Evolutionary conservation across 2,888 invertebrate genomes (phyloP), one percentile per base, ranked within the genome.

Genomic region (Lasioglossum villosulum): DNA sequence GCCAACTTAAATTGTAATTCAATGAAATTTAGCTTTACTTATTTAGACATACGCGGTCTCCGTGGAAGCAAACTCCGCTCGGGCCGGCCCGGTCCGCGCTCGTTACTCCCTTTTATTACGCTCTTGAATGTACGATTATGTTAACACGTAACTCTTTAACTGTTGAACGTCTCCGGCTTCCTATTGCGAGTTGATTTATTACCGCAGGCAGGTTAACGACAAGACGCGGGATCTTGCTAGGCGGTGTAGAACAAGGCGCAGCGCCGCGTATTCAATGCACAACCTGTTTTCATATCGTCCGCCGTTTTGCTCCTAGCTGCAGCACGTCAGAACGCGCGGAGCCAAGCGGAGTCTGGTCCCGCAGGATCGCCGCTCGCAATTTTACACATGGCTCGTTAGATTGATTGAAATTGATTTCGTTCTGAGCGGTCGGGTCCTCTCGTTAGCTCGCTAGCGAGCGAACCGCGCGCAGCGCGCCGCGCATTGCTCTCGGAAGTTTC

Each of bases 121-220:
- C 80, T 83, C 75, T 79, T 77, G 56, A 73, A 39, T 71, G n/a
- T 30, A 72, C 63, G 79, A 82, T 87, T 86, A 78, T 78, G 83
- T 87, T 87, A 87, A 87, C 80, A 70, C 83, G 78, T 68, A 37
- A 78, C 75, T 80, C 78, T 86, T 78, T n/a, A 66, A 75, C 72
- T 48, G 74, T 86, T 66, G 79, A 70, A 73, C 71, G 86, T 83
- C 77, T 66, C 30, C 45, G 73, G 86, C 77, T 80, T 82, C 75
- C 77, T 83, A 80, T 83, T 78, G 80, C 77, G 56, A 37, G 68
- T 75, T 83, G 82, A 86, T 86, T 86, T 86, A 87, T 86, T n/a
- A 59, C 70, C 37, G 45, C 63, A 52, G 66, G 73, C 59, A 34
- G 48, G 34, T 52, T 80, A 83, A 80, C 77, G 77, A 80, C 83